Base-by-base conservation (phyloP, 2,113 vertebrate genomes). In the Dromaius novaehollandiae region DNA sequence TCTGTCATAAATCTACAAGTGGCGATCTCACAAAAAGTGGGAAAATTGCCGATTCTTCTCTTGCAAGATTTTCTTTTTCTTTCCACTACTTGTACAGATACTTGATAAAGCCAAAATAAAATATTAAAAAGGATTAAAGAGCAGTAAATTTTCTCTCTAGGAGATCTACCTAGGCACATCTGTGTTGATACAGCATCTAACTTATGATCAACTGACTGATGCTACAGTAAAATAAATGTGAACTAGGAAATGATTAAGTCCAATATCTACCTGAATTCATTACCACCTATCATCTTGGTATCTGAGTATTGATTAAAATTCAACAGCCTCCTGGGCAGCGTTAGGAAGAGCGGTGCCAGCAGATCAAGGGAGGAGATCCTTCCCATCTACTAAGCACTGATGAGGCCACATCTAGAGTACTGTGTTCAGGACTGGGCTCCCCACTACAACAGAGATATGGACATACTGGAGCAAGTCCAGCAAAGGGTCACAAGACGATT, bases 61-160 rank as follows among this genome's bases (percentile, higher is more conserved):
- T 0, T 55, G 34, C 68, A 88, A 44, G 34, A 50, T 51, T 94
- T 94, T 86, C n/a, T 91, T 94, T 81, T 82, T 51, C 36, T 86
- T 90, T 74, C 42, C 7, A 60, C 25, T 14, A 40, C 63, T 85
- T 82, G 55, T 0, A 48, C 1, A 79, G 55, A 48, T 79, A 56
- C 78, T 88, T 68, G 32, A 77, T 63, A 88, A 85, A 85, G 26
- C 26, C 2, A 79, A 93, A 94, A 85, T 87, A 85, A 87, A 96
- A 93, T 65, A 79, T 73, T 95, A 38, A 20, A 87, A 65, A 87
- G 66, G 15, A 68, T 85, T 91, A 95, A 89, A 85, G 86, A 66
- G 55, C 92, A 76, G 77, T 14, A 89, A 78, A 48, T 3, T 0
- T 60, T n/a, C 61, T 76, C 32, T 89, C 51, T 46, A 30, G 74